Conservation (phyloP, 23 tunicate genomes). For the Diplosoma virens region DNA sequence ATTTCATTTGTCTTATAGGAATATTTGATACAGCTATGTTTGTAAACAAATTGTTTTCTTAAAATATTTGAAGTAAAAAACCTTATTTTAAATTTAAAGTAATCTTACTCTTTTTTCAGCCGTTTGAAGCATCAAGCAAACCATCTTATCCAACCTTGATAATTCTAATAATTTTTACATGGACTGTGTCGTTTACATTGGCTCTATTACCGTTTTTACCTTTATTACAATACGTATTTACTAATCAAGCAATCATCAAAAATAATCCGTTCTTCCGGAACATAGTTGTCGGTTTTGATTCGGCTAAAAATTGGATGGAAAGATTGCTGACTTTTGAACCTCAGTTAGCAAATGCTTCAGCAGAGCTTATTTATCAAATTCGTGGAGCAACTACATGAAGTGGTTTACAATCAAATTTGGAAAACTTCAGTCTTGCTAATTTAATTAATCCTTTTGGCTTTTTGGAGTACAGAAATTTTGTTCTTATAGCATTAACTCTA, state of each 20-base stretch:
- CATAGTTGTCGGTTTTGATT: constrained; percentile 10
- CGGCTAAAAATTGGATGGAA: constrained; percentile 23
- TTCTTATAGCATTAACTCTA: no score
- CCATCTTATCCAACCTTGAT: constrained; percentile 6
- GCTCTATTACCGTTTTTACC: constrained; percentile 34
- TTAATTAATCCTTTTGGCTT: not conserved
- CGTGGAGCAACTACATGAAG: not conserved
- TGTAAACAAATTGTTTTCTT: no score
- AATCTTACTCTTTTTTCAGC: constrained; percentile 51
- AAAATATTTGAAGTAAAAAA: no score
- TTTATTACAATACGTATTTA: not conserved
- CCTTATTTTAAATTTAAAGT: no score
- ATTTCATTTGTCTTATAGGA: no score
- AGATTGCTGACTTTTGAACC: constrained; percentile 17
- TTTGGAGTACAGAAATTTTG: no score
- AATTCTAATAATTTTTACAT: not conserved
- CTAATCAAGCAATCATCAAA: constrained; percentile 9
- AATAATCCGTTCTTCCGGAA: constrained; percentile 28
- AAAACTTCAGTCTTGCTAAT: not conserved
- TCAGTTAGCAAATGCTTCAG: not conserved
- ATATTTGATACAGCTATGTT: no score
- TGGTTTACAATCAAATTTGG: not conserved
- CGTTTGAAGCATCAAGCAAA: constrained; percentile 27
- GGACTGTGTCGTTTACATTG: constrained; percentile 8
- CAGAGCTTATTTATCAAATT: not conserved